These are phyloP conservation scores for Phocoena phocoena DNA, from an alignment of 2,113 vertebrate genomes.

Conservation along the genomic window DNA sequence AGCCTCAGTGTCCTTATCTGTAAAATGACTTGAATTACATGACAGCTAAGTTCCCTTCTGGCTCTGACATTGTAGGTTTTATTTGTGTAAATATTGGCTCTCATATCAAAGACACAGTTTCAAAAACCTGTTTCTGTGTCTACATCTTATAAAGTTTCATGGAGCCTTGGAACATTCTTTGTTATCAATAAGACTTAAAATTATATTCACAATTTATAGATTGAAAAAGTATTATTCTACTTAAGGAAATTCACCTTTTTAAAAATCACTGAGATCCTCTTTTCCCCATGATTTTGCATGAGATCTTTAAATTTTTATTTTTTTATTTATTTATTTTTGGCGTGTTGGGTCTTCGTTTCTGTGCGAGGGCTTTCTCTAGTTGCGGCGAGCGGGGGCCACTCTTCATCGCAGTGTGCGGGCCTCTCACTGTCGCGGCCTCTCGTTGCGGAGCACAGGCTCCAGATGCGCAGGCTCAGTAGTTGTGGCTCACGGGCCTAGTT, in stretches of 20 bases:
- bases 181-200: not conserved
- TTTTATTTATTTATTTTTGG: too few relatives aligned
- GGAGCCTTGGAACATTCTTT: not conserved
- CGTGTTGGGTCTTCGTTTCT: too few relatives aligned
- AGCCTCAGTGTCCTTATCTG: not conserved
- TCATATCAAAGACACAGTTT: constrained; percentile 20
- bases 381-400: too few relatives aligned
- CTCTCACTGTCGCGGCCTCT: too few relatives aligned
- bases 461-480: too few relatives aligned
- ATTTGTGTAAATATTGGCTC: not conserved
- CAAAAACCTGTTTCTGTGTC: not conserved
- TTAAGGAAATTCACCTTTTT: not conserved
- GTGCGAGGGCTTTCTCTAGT: too few relatives aligned
- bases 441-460: too few relatives aligned
- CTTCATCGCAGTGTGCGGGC: too few relatives aligned
- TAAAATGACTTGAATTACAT: not conserved
- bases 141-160: not conserved
- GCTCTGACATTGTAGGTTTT: not conserved
- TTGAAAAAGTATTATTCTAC: not conserved
- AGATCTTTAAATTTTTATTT: not conserved
- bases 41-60: not conserved
- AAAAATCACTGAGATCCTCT: not conserved
- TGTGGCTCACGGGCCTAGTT: too few relatives aligned
- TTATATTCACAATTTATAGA: not conserved
- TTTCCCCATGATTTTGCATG: not conserved